A percentile compares a stretch with the other conserved stretches of the same genome.
phyloP scores from a whole-genome alignment of 2,113 vertebrate species.

The Phrynosoma blainvillii region DNA sequence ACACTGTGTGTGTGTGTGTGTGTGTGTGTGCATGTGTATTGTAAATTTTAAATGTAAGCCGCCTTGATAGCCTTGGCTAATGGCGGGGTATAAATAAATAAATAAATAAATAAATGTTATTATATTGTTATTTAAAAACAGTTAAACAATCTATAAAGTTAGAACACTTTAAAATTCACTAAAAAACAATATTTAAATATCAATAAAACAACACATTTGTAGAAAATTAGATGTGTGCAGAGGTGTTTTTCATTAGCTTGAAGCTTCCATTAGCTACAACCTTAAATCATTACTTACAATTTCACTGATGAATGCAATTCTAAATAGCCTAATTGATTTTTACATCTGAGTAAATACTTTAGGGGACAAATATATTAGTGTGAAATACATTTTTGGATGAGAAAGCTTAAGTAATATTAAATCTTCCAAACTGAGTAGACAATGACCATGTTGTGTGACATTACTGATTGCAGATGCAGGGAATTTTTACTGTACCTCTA shows the following conservation, averaged over 20 bases:
- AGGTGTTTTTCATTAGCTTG: not conserved
- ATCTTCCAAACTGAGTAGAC: not conserved
- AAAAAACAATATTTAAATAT: too few species aligned
- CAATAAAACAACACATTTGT: too few species aligned
- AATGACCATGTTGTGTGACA: not conserved
- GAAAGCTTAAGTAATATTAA: not conserved
- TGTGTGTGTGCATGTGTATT: too few species aligned
- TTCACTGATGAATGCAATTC: not conserved
- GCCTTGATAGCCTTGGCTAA: too few species aligned
- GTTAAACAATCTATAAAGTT: too few species aligned
- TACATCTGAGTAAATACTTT: not conserved
- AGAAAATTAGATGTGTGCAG: not conserved
- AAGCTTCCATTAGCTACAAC: not conserved
- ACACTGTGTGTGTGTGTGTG: too few species aligned
- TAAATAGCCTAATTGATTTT: not conserved
- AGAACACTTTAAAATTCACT: too few species aligned
- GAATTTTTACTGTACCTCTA: not conserved
- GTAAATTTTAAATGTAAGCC: too few species aligned
- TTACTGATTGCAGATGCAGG: not conserved
- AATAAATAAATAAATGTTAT: too few species aligned
- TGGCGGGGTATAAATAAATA: too few species aligned
- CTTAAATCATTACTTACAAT: too few species aligned
- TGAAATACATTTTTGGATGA: not conserved
- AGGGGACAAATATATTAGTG: not conserved
- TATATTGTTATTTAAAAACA: too few species aligned